Base-by-base conservation (phyloP, 2,797 vertebrate species). In the Trichosurus vulpecula region DNA sequence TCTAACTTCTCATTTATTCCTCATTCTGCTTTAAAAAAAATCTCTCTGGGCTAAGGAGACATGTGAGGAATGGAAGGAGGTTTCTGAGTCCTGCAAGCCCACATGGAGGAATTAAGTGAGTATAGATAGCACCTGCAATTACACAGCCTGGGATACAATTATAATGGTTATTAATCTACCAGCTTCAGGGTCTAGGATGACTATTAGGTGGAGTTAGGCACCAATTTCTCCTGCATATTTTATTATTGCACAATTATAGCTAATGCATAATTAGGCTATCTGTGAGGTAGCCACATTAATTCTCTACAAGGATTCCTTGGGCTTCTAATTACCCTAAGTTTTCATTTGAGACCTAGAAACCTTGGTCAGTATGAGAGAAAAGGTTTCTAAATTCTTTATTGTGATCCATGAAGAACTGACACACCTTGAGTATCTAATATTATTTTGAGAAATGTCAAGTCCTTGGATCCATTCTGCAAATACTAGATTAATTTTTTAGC, bases 101-200 rank as follows among this genome's bases (percentile, higher is more conserved):
- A 93, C 96, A 96, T 94, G 95, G 96, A 98, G 92, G 95, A 97
- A 97, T 98, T 97, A 96, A 96, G 90, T 96, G 96, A 94, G 94
- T 93, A 91, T 94, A 97, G 96, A 94, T 97, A 96, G 97, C 56
- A 90, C 94, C 95, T 92, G 91, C 96, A 95, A 95, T 97, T 96
- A 97, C 91, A 95, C 1, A 81, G 92, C 94, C 94, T 91, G 90
- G 93, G 92, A 95, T 95, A 66, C 95, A 97, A 97, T 97, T 96
- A 96, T 95, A 97, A 66, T 97, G 96, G 93, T 96, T 97, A 97
- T 97, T 97, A 97, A 98, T 97, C 96, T 95, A 95, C 52, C 94
- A 90, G 93, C 96, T 97, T 97, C 92, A 0, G 96, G 97, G 95
- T 25, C 96, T 90, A 91, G 89, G 58, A 94, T 93, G 91, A 54